Conservation (phyloP, 2,888 invertebrate genomes). For the Pristionchus fissidentatus region DNA sequence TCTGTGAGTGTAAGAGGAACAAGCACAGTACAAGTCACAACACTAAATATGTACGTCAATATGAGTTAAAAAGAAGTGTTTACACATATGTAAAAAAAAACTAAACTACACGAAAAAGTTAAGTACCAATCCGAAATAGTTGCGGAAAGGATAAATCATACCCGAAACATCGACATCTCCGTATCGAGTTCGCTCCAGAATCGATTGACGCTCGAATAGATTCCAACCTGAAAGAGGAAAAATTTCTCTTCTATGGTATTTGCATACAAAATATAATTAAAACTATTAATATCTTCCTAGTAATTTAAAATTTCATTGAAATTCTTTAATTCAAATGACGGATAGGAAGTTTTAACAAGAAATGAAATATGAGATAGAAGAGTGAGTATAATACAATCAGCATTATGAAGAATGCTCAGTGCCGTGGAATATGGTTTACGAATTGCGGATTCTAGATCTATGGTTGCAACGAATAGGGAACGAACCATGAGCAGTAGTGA, state of each 20-base stretch:
- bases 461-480: too few species aligned
- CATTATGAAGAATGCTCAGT: neutral
- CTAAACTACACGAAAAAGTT: too few species aligned
- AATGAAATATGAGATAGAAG: neutral
- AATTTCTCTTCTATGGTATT: neutral
- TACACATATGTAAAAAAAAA: too few species aligned
- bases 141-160: neutral
- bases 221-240: neutral
- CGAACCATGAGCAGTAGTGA: slow-evolving; percentile 14
- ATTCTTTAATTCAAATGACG: neutral
- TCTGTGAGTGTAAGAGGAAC: too few species aligned
- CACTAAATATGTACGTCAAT: too few species aligned
- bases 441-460: too few species aligned
- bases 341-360: too few species aligned
- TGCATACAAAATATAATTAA: neutral
- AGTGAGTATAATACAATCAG: neutral
- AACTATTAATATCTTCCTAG: neutral
- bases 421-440: too few species aligned
- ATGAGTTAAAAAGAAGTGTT: too few species aligned
- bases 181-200: slow-evolving; percentile 37
- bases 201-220: neutral
- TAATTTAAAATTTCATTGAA: neutral
- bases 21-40: too few species aligned
- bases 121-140: too few species aligned
- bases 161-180: slow-evolving; percentile 21